Conservation (phyloP, 1,140 invertebrate species). For the Acromyrmex charruanus region DNA sequence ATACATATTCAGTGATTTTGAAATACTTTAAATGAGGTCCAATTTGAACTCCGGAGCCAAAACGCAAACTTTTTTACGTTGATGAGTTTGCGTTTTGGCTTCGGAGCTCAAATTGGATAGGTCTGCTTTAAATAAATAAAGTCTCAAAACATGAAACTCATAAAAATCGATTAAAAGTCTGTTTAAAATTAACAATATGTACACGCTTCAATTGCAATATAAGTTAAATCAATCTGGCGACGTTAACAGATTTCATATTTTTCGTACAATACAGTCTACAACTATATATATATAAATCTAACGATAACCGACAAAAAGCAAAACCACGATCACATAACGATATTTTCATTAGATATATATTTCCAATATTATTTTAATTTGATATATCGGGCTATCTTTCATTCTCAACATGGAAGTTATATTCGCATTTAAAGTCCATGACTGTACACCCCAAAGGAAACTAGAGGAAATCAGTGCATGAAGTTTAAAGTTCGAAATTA, state of each 20-base stretch:
- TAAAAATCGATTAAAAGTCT: background rate
- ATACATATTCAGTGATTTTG: background rate
- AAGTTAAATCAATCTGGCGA: background rate
- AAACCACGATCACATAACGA: background rate
- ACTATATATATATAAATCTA: background rate
- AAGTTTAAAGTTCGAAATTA: background rate
- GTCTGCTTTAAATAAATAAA: background rate
- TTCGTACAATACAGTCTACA: background rate
- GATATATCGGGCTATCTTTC: background rate
- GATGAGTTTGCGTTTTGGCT: no score
- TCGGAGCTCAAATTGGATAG: no score
- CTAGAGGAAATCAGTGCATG: background rate
- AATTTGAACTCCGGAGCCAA: no score
- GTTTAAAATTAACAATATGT: background rate
- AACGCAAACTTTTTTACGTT: no score
- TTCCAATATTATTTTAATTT: slow-evolving; percentile 27
- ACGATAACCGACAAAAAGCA: background rate
- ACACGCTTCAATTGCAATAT: background rate
- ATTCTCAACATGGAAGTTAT: background rate
- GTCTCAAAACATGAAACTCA: background rate
- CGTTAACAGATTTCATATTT: background rate
- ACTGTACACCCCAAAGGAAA: background rate
- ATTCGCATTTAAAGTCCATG: background rate
- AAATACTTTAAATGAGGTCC: background rate
- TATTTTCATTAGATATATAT: slow-evolving; percentile 3